Conservation (phyloP, 1,140 invertebrate species). For the Drosophila malerkotliana region DNA sequence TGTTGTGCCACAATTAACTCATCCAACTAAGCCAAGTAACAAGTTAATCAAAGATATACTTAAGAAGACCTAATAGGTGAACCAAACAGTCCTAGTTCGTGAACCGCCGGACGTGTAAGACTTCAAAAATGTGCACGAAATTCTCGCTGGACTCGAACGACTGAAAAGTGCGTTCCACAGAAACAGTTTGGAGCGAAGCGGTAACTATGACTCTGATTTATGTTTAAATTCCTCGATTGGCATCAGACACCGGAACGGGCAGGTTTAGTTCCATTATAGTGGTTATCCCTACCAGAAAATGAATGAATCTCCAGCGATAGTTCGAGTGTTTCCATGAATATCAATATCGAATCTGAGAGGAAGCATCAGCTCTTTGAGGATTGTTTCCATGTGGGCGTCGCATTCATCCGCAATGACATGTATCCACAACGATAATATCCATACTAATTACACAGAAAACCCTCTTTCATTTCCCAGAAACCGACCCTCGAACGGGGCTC, state of each 20-base stretch:
- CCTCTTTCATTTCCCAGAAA: too few relatives aligned
- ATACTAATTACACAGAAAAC: not conserved
- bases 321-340: not conserved
- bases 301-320: not conserved
- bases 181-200: constrained; percentile 20
- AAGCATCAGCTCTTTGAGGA: not conserved
- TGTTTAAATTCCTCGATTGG: constrained; percentile 6
- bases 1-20: constrained; percentile 26
- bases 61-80: too few relatives aligned
- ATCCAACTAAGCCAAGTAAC: constrained; percentile 11
- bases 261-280: not conserved
- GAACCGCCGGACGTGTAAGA: constrained; percentile 30
- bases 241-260: not conserved
- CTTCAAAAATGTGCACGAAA: constrained; percentile 76
- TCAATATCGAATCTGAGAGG: too few relatives aligned
- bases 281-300: too few relatives aligned
- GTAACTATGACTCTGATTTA: constrained; percentile 26
- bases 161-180: constrained; percentile 66
- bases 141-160: constrained; percentile 72
- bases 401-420: not conserved
- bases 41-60: not conserved
- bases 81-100: too few relatives aligned
- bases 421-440: too few relatives aligned
- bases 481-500: not conserved
- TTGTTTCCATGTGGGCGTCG: not conserved